Conservation (phyloP, 2,797 vertebrate species). For the Lagocephalus sceleratus region DNA sequence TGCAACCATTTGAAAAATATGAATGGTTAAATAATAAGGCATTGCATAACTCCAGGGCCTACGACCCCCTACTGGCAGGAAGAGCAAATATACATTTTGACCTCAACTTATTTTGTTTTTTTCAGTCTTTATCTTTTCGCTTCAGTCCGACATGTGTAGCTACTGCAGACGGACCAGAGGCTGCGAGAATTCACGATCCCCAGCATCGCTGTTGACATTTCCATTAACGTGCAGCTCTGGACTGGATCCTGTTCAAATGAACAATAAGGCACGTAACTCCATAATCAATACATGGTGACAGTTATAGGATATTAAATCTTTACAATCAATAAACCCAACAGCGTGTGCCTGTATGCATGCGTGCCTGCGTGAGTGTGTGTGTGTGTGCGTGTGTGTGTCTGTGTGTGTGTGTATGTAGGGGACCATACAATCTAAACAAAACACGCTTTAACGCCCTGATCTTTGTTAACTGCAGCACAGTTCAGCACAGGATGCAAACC, state of each 20-base stretch:
- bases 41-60: not conserved
- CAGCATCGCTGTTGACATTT: no score
- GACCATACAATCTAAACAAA: conserved; percentile 18
- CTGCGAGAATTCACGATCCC: no score
- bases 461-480: conserved; percentile 25
- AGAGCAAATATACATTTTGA: not conserved
- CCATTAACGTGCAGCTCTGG: no score
- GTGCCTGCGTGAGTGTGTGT: not conserved
- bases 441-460: conserved; percentile 50
- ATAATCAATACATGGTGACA: conserved; percentile 1
- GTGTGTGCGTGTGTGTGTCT: not conserved
- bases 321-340: conserved; percentile 1
- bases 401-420: conserved; percentile 7
- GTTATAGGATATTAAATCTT: not conserved
- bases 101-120: not conserved
- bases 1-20: not conserved
- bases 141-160: no score
- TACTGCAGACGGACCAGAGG: no score
- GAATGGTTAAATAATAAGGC: not conserved
- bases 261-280: not conserved
- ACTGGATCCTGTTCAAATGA: no score
- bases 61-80: not conserved
- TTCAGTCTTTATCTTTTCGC: no score
- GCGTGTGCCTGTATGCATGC: not conserved
- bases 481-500: conserved; percentile 42